Percentiles rank a stretch among this genome's conserved stretches.
These are phyloP conservation scores for Vireo altiloquus DNA, from an alignment of 2,113 vertebrate genomes.

Conservation along the genomic window DNA sequence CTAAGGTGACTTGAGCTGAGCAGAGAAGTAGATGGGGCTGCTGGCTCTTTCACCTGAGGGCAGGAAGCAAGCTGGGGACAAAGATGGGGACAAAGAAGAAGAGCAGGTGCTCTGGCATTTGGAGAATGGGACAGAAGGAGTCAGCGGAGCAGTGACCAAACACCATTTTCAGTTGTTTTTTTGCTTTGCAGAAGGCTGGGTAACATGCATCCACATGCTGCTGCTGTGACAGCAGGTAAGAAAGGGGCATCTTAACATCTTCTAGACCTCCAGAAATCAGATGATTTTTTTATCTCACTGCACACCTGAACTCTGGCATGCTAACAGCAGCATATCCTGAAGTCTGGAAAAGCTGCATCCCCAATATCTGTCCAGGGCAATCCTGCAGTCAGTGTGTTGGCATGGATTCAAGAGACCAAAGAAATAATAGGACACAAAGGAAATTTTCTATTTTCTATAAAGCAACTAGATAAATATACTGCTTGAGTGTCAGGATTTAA, in stretches of 20 bases:
- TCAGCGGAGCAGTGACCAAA: background rate
- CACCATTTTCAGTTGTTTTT: background rate
- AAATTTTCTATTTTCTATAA: background rate
- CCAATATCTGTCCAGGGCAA: background rate
- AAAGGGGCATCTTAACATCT: background rate
- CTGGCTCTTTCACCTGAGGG: background rate
- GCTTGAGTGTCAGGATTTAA: background rate
- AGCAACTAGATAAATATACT: background rate
- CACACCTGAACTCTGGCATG: background rate
- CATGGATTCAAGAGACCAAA: background rate
- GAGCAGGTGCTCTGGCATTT: background rate
- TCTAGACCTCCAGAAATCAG: background rate
- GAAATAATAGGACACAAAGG: background rate
- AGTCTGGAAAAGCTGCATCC: background rate
- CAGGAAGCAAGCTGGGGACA: background rate
- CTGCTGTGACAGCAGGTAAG: background rate
- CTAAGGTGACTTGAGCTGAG: background rate
- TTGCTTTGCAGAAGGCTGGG: background rate
- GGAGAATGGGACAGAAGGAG: background rate
- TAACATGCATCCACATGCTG: background rate
- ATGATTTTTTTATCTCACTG: background rate
- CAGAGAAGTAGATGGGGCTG: background rate
- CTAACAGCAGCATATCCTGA: background rate
- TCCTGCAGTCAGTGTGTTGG: background rate
- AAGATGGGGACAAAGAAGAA: background rate